Evolutionary conservation across 1,140 invertebrate species (phyloP).

Genomic region (Hypsibius dujardini): DNA sequence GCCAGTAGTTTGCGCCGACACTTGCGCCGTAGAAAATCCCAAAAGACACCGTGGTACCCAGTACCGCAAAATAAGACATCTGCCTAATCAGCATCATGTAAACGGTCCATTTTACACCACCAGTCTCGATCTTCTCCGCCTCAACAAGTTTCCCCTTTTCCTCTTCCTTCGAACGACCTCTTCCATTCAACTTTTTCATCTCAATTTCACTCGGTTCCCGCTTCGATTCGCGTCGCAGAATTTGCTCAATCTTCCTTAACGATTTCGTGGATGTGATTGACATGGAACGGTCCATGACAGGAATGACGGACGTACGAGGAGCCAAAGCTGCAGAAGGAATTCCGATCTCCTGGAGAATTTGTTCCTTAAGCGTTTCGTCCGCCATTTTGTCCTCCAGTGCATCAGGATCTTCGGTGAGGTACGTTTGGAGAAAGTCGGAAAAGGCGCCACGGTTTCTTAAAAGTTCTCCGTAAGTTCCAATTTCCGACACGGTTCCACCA

Average conservation of each 20-base stretch:
- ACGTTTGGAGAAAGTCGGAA: constrained; percentile 33
- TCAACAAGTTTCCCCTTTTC: not conserved
- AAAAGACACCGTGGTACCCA: not conserved
- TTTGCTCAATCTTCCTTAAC: not conserved
- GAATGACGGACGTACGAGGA: not conserved
- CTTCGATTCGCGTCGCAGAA: not conserved
- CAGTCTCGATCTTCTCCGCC: not conserved
- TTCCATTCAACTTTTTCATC: constrained; percentile 1
- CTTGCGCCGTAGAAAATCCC: constrained; percentile 2
- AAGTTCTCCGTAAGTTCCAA: constrained; percentile 34
- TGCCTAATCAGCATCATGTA: not conserved
- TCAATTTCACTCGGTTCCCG: not conserved
- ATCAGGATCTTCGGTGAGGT: constrained; percentile 25
- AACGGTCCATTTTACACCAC: not conserved
- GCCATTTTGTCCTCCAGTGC: not conserved
- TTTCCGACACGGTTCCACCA: constrained; percentile 34
- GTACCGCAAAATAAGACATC: not conserved
- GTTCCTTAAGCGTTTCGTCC: not conserved
- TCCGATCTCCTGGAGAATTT: not conserved
- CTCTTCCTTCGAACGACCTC: not conserved
- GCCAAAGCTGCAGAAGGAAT: too few species aligned
- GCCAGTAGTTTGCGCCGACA: not conserved
- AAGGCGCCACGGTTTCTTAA: constrained; percentile 37
- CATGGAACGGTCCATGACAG: not conserved
- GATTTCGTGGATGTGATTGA: not conserved